Conservation (phyloP, 1,140 invertebrate species). For the Chrysomallon squamiferum region DNA sequence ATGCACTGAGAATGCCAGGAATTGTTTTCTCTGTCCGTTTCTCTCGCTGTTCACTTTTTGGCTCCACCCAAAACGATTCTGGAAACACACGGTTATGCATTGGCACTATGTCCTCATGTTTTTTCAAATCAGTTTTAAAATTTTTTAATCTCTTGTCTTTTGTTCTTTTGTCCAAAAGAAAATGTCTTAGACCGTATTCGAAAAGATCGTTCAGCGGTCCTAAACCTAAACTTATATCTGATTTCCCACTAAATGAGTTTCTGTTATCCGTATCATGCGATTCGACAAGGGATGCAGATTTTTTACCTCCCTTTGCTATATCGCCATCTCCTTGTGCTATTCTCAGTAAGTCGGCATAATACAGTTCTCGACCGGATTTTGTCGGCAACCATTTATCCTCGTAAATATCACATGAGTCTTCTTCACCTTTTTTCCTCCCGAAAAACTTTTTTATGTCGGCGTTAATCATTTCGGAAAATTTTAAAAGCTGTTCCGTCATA, state of each 20-base stretch:
- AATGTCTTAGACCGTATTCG: slow-evolving; percentile 43
- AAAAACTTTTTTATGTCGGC: slow-evolving; percentile 58
- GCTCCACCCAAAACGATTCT: slow-evolving; percentile 53
- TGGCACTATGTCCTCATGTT: slow-evolving; percentile 32
- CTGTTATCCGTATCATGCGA: slow-evolving; percentile 27
- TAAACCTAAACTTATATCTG: slow-evolving; percentile 41
- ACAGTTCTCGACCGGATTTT: slow-evolving; percentile 54
- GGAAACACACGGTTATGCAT: slow-evolving; percentile 53
- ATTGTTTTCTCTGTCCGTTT: background rate
- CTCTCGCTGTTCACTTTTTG: background rate
- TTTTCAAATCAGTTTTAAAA: slow-evolving; percentile 32
- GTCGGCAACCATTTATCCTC: slow-evolving; percentile 54
- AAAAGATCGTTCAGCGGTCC: slow-evolving; percentile 53
- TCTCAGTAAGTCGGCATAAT: slow-evolving; percentile 53
- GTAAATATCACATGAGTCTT: slow-evolving; percentile 57
- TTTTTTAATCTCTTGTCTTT: slow-evolving; percentile 39
- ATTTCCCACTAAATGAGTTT: slow-evolving; percentile 39
- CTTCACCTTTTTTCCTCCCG: slow-evolving; percentile 52
- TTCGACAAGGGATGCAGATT: slow-evolving; percentile 12
- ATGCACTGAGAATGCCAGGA: slow-evolving; percentile 21
- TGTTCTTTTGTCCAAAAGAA: slow-evolving; percentile 31
- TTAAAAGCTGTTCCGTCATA: slow-evolving; percentile 48
- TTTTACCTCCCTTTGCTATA: slow-evolving; percentile 15
- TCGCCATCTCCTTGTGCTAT: slow-evolving; percentile 51
- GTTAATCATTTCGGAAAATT: slow-evolving; percentile 54